Base-by-base conservation (phyloP, 2,888 invertebrate genomes). In the Pollenia amentaria region DNA sequence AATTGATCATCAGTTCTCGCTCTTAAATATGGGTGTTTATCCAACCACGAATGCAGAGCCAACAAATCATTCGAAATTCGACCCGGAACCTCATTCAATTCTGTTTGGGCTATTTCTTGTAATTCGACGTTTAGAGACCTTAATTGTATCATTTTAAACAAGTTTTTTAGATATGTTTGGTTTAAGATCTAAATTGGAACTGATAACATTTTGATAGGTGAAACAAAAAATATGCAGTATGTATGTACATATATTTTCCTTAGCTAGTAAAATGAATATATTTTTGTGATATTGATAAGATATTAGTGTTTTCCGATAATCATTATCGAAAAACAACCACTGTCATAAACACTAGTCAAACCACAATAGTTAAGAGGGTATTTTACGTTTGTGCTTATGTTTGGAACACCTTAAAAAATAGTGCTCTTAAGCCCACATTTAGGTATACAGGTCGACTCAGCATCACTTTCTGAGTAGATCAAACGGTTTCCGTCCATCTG, bases 21-120 rank as follows among this genome's bases (percentile, higher is more conserved):
- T 79, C 89, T 92, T 21, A 95, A 90, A 89, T 95, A 94, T 1
- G 93, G 93, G 84, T 94, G 94, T 87, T 94, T 93, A 2, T 89
- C 88, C n/a, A 95, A 90, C 95, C 95, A 95, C n/a, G 92, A 90
- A 72, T 93, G 93, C 11, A 95, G 91, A 60, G 93, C 90, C 62
- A 91, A 88, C 44, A 95, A 92, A 88, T 94, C 93, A 6, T 90
- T 89, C 6, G 90, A 90, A 38, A 94, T 90, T 3, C 92, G 89
- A 1, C 90, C 89, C 2, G 93, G 93, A 85, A 92, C 93, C 90
- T 95, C 95, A 69, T 94, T 93, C 38, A 95, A 89, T 82, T 94
- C 93, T 11, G 90, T 90, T 62, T 90, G 90, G 3, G 95, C 95
- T 85, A 93, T 91, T 87, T 92, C 91, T 83, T 90, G 90, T 81